phyloP scores from a whole-genome alignment of 2,888 invertebrate species.

The Seira sanloemensis region DNA sequence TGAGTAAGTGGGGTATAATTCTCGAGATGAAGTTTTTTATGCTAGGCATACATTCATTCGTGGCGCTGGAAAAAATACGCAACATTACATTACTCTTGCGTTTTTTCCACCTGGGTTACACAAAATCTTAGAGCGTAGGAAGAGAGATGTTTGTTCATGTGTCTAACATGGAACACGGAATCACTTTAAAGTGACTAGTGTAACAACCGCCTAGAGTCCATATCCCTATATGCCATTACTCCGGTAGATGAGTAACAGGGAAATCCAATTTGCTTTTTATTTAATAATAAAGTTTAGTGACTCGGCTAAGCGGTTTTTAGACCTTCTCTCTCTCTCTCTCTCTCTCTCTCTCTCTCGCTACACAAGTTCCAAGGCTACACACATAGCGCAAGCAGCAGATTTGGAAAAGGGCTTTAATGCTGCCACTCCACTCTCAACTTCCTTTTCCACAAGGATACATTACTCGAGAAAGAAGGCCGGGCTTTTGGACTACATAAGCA shows the following conservation, averaged over 20 bases:
- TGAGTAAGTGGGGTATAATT: background rate
- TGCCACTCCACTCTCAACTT: slow-evolving; percentile 14
- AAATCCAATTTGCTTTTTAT: slow-evolving; percentile 66
- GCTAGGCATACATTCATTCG: background rate
- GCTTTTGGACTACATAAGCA: background rate
- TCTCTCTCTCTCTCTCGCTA: too few relatives aligned
- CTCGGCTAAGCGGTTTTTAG: slow-evolving; percentile 54
- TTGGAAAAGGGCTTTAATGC: slow-evolving; percentile 36
- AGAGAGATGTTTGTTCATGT: background rate
- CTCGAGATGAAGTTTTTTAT: too few relatives aligned
- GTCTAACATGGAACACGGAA: background rate
- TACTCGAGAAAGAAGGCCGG: background rate
- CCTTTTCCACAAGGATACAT: background rate
- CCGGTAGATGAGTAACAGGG: slow-evolving; percentile 58
- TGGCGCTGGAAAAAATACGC: background rate
- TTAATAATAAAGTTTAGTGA: slow-evolving; percentile 62
- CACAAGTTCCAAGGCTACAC: too few relatives aligned
- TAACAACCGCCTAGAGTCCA: slow-evolving; percentile 22
- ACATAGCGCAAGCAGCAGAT: slow-evolving; percentile 21
- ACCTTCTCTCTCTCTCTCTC: slow-evolving; percentile 3
- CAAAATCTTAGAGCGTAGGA: background rate
- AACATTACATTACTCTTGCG: background rate
- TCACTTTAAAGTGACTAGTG: background rate
- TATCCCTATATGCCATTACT: too few relatives aligned
- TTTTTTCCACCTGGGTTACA: background rate